Evolutionary conservation across 2,113 vertebrate genomes (phyloP).

Genomic region (Tragelaphus imberbis): DNA sequence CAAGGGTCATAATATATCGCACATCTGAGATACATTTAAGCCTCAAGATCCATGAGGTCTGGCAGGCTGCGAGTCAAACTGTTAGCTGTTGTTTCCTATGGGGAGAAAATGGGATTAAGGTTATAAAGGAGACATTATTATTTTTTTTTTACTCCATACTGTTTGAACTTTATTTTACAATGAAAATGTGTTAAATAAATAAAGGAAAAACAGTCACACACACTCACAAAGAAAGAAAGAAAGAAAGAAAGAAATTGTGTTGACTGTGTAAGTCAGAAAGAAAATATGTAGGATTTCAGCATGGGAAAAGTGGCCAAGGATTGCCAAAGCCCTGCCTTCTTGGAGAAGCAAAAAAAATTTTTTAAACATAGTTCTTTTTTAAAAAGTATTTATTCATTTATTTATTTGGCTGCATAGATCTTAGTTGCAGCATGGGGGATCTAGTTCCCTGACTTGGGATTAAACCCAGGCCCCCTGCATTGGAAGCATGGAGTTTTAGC

Average conservation of each 20-base stretch:
- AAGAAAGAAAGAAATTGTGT: not conserved
- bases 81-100: not conserved
- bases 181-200: not conserved
- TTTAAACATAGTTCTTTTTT: not conserved
- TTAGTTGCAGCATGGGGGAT: not conserved
- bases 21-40: not conserved
- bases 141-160: not conserved
- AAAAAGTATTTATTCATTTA: not conserved
- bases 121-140: not conserved
- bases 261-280: not conserved
- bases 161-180: conserved; percentile 3
- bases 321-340: not conserved
- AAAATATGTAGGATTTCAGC: not conserved
- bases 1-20: not conserved
- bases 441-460: not conserved
- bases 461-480: not conserved
- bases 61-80: not conserved
- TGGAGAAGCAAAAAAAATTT: not conserved
- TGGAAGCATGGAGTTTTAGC: not conserved
- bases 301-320: not conserved
- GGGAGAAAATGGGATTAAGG: no score
- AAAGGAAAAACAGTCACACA: not conserved
- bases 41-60: not conserved
- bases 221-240: not conserved
- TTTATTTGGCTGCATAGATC: not conserved